Conservation (phyloP, 2,888 invertebrate genomes). For the Serripes groenlandicus region DNA sequence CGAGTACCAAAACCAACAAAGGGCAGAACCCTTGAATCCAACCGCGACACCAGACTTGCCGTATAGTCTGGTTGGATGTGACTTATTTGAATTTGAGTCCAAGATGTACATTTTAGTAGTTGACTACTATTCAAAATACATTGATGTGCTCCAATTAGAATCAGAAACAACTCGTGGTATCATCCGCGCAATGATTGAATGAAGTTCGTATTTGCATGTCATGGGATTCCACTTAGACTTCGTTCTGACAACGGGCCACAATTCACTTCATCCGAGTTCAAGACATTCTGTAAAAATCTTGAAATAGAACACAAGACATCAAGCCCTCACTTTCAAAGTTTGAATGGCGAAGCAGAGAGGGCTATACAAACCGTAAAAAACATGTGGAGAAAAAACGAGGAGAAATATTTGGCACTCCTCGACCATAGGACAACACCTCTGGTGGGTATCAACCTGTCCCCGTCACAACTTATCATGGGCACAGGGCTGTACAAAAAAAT, state of each 20-base stretch:
- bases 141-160: constrained; percentile 51
- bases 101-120: constrained; percentile 51
- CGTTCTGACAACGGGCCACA: constrained; percentile 65
- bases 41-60: constrained; percentile 47
- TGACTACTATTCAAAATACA: constrained; percentile 64
- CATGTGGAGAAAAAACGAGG: constrained; percentile 63
- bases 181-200: constrained; percentile 26
- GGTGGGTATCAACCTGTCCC: too few species aligned
- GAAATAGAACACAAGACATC: constrained; percentile 60
- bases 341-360: constrained; percentile 66
- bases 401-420: constrained; percentile 58
- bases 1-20: constrained; percentile 38
- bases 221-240: constrained; percentile 50
- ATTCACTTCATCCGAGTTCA: constrained; percentile 57
- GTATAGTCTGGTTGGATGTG: constrained; percentile 40
- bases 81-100: constrained; percentile 51
- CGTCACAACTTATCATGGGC: too few species aligned
- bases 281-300: constrained; percentile 48
- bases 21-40: constrained; percentile 41
- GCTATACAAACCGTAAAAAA: constrained; percentile 68
- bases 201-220: constrained; percentile 42
- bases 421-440: too few species aligned
- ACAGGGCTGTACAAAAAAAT: too few species aligned
- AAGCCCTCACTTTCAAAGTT: constrained; percentile 64
- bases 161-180: constrained; percentile 29